Percentiles rank a stretch among this genome's conserved stretches.
phyloP scores from a whole-genome alignment of 92 coral and sea anemone species.

The Nematostella vectensis region DNA sequence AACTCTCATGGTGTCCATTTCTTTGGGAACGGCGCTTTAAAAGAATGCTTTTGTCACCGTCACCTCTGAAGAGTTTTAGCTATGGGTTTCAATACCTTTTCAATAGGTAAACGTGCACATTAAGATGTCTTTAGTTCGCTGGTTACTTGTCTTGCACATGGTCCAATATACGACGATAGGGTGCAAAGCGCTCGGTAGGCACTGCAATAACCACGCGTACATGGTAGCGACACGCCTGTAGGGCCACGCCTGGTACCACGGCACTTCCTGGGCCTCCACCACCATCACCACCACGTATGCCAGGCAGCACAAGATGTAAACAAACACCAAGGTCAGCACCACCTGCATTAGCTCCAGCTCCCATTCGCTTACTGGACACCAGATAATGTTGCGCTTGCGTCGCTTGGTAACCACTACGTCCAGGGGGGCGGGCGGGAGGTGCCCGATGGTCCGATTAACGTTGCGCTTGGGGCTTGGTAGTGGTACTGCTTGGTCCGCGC shows the following conservation, averaged over 20 bases:
- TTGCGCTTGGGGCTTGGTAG: not conserved
- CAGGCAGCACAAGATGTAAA: not conserved
- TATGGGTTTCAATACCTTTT: too few relatives aligned
- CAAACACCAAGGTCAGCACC: not conserved
- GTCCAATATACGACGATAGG: not conserved
- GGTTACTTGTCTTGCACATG: not conserved
- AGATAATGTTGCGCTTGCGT: not conserved
- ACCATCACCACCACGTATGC: not conserved
- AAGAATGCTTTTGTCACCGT: too few relatives aligned
- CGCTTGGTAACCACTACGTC: not conserved
- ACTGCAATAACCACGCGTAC: not conserved
- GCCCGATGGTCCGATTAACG: slow-evolving; percentile 1
- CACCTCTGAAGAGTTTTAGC: too few relatives aligned
- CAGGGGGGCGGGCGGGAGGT: not conserved
- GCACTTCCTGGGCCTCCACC: not conserved
- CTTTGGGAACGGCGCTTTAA: too few relatives aligned
- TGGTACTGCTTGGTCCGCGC: not conserved
- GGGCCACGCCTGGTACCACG: not conserved
- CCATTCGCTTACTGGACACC: not conserved
- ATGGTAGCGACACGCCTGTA: not conserved
- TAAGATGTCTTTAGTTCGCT: not conserved
- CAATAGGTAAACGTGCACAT: not conserved
- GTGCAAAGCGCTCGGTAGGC: not conserved
- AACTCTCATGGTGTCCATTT: too few relatives aligned
- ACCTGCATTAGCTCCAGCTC: not conserved